A percentile compares a stretch with the other conserved stretches of the same genome.
Evolutionary conservation across 2,113 vertebrate genomes (phyloP).

Genomic region (Camelus dromedarius): DNA sequence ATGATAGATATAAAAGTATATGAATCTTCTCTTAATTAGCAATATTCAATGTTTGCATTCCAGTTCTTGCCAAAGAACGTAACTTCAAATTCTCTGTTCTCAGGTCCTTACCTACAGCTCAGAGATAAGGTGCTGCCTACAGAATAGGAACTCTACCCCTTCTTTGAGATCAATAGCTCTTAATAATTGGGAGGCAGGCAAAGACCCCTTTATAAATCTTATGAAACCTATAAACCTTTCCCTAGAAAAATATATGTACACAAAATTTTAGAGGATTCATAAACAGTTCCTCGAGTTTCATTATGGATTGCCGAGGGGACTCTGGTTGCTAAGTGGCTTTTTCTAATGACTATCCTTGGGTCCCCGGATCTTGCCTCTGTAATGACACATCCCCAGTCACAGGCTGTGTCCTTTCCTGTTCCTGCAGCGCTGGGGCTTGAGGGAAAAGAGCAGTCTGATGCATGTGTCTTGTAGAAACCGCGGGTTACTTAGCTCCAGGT

Average conservation of each 20-base stretch:
- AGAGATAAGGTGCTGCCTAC: conserved; percentile 32
- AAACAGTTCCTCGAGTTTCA: not conserved
- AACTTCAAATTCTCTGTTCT: conserved; percentile 35
- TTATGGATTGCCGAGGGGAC: not conserved
- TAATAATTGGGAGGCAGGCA: conserved; percentile 51
- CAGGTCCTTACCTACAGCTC: conserved; percentile 21
- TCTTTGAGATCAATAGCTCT: conserved; percentile 64
- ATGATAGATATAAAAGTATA: not conserved
- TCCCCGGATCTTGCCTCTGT: not conserved
- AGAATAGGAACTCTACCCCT: conserved; percentile 39
- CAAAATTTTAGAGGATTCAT: not conserved
- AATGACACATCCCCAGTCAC: not conserved
- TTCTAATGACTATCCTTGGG: not conserved
- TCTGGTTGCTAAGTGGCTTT: not conserved
- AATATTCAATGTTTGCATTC: conserved; percentile 29
- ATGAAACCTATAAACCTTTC: not conserved
- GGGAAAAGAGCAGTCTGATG: not conserved
- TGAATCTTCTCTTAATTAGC: not conserved
- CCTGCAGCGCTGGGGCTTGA: not conserved
- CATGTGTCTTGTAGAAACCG: not conserved
- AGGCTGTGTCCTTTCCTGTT: not conserved
- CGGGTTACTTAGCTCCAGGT: not conserved
- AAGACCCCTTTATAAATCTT: conserved; percentile 49
- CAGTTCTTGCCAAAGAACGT: conserved; percentile 53
- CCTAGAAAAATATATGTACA: conserved; percentile 20